Base-by-base conservation (phyloP, 2,797 vertebrate species). In the Chloroceryle inda region DNA sequence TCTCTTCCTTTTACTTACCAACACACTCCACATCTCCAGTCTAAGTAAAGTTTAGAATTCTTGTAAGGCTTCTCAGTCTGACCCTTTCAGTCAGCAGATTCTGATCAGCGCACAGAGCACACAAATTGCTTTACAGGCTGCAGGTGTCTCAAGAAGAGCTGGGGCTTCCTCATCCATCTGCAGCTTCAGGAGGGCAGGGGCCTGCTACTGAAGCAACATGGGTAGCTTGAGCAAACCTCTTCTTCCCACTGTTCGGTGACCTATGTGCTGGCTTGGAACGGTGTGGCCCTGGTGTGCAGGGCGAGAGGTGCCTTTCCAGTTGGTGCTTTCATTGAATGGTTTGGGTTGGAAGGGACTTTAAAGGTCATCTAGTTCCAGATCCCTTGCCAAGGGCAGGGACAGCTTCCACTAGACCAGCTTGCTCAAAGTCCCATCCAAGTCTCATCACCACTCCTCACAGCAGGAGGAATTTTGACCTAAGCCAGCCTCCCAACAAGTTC, bases 221-320 rank as follows among this genome's bases (percentile, higher is more conserved):
- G 45, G n/a, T 7, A 11, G 40, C 22, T 9, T 3, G 47, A 47
- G 38, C 53, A 62, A 40, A 16, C 56, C 35, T 26, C 63, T 40
- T 33, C 42, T 37, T 56, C 64, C 63, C 14, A 42, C 16, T 3
- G 0, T 42, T 23, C 1, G 5, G 23, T 10, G 49, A 40, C 33
- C 49, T 20, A 11, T 2, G 1, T 11, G 53, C 18, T 24, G 4
- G 1, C 33, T n/a, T 33, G 8, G 61, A 45, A 4, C 1, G 2
- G 18, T 0, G 1, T 5, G 21, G n/a, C 6, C 27, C 9, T 3
- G 0, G 23, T 4, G 16, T 18, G 14, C 6, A 2, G 53, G 55
- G 24, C 0, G 0, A 78, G 47, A 47, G 61, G 38, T 27, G 27
- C 22, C 49, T 19, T 33, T 52, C 66, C 37, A 17, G 26, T 24